Evolutionary conservation across 2,888 invertebrate species (phyloP).

Genomic region (Dynastes maya): DNA sequence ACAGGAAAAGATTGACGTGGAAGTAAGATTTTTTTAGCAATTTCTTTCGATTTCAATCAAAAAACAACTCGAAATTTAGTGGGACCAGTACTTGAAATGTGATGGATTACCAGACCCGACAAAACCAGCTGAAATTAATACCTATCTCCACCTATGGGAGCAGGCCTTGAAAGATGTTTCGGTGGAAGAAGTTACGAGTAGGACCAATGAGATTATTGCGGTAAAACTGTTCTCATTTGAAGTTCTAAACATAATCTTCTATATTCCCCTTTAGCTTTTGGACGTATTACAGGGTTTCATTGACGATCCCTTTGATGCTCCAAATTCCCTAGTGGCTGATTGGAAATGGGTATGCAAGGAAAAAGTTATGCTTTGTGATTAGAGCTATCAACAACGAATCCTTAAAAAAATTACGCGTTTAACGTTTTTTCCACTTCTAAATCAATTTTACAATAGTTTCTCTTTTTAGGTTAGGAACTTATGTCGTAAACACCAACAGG

Average conservation of each 20-base stretch:
- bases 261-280: conserved; percentile 59
- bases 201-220: conserved; percentile 69
- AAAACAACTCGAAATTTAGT: conserved; percentile 65
- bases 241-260: conserved; percentile 43
- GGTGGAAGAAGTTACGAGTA: conserved; percentile 67
- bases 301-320: conserved; percentile 60
- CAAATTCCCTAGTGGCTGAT: conserved; percentile 57
- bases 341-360: conserved; percentile 60
- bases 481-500: conserved; percentile 69
- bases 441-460: not conserved
- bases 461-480: conserved; percentile 66
- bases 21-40: conserved; percentile 50
- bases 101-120: conserved; percentile 73
- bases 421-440: not conserved
- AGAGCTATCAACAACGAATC: too few relatives aligned
- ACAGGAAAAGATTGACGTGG: conserved; percentile 56
- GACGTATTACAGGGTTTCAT: conserved; percentile 62
- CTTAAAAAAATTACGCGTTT: too few relatives aligned
- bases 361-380: too few relatives aligned
- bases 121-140: conserved; percentile 71
- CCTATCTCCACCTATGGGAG: conserved; percentile 73
- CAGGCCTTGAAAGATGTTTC: conserved; percentile 67
- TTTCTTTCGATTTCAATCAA: not conserved
- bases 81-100: conserved; percentile 73
- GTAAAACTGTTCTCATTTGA: conserved; percentile 61